Evolutionary conservation across 1,140 invertebrate genomes (phyloP).

Genomic region (Anoplolepis gracilipes): DNA sequence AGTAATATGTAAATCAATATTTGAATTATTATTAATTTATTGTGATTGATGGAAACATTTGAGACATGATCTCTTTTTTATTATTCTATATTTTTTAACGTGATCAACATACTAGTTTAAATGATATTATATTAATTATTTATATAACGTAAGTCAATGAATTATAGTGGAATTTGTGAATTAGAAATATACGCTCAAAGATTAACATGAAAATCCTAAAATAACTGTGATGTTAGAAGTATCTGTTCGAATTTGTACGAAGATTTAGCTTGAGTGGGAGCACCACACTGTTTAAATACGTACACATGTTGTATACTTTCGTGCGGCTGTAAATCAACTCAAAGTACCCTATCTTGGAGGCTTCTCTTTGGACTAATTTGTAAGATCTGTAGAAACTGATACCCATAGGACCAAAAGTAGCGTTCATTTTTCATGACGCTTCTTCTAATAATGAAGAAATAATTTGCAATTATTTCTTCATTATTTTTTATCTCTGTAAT

Average conservation of each 20-base stretch:
- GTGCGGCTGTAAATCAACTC: constrained; percentile 76
- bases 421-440: constrained; percentile 46
- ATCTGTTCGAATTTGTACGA: constrained; percentile 61
- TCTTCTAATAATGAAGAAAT: too few species aligned
- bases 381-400: constrained; percentile 70
- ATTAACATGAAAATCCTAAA: constrained; percentile 47
- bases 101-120: neutral
- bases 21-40: neutral
- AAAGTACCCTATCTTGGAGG: constrained; percentile 71
- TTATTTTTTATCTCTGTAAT: neutral
- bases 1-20: constrained; percentile 3
- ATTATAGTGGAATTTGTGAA: constrained; percentile 32
- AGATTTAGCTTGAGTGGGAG: constrained; percentile 66
- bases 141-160: neutral
- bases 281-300: constrained; percentile 77
- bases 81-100: neutral
- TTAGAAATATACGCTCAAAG: constrained; percentile 37
- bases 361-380: constrained; percentile 60
- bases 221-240: constrained; percentile 68
- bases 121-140: neutral
- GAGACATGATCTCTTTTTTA: neutral
- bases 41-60: neutral
- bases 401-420: constrained; percentile 38
- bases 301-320: constrained; percentile 80
- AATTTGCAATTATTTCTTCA: constrained; percentile 25